Base-by-base conservation (phyloP, 1,140 invertebrate genomes). In the Teleopsis dalmanni region DNA sequence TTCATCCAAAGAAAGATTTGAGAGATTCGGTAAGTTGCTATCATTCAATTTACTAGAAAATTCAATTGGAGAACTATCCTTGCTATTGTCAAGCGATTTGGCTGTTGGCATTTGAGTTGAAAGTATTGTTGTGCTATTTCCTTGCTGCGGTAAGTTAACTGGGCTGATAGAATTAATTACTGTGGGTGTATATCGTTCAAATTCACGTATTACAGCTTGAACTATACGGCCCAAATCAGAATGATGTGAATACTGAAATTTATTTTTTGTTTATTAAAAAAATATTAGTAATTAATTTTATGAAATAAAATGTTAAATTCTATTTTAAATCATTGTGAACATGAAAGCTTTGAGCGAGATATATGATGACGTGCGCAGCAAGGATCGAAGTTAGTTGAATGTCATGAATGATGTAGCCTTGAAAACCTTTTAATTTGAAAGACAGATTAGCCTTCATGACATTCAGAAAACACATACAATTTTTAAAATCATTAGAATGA, bases 181-280 rank as follows among this genome's bases (percentile, higher is more conserved):
- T 40, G 71, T 66, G 3, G 80, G 80, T 34, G 80, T 80, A 62
- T 78, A 78, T 59, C 79, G 77, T 64, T 84, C 81, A 56, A 86
- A 85, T 67, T 87, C 85, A 57, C 85, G 72, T 48, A 85, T 84
- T 33, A 87, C 83, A 10, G 81, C 84, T 67, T 87, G 84, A 2
- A 87, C 85, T 29, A 88, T 81, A 48, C 83, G 74, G 16, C 85
- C 85, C 47, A 88, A 74, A 73, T 88, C 85, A 34, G 84, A 86
- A 68, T 87, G 83, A 34, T 79, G 71, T 47, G 84, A 82, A 62
- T 81, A 88, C 80, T 82, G 52, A 27, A 45, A n/a, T n/a, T n/a
- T n/a, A n/a, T n/a, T n/a, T n/a, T n/a, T n/a, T n/a, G n/a, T n/a
- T n/a, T n/a, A n/a, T n/a, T n/a, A n/a, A n/a, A n/a, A n/a, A n/a